Conservation (phyloP, 2,113 vertebrate species). For the Thalassoma bifasciatum region DNA sequence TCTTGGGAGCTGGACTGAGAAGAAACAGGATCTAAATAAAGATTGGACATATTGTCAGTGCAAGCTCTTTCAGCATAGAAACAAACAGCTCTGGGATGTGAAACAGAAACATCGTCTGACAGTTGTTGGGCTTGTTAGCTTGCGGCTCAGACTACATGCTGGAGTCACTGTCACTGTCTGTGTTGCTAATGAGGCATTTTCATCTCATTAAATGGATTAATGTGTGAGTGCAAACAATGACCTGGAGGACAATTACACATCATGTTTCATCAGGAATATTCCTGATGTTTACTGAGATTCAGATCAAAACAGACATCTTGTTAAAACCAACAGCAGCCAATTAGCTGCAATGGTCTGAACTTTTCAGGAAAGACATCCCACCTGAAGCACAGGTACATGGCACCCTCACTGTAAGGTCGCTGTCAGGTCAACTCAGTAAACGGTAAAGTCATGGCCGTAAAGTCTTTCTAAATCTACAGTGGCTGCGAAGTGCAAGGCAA, state of each 20-base stretch:
- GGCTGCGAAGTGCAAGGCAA: too few species aligned
- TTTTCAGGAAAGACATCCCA: neutral
- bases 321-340: neutral
- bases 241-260: neutral
- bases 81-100: neutral
- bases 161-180: neutral
- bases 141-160: neutral
- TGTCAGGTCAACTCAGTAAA: too few species aligned
- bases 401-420: too few species aligned
- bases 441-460: too few species aligned
- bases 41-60: neutral
- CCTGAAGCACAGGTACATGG: too few species aligned
- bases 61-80: neutral
- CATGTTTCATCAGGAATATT: neutral
- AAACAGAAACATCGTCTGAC: neutral
- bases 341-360: neutral
- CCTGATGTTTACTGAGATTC: too few species aligned
- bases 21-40: neutral
- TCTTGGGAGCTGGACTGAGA: neutral
- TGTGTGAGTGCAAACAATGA: neutral
- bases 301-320: neutral
- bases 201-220: neutral
- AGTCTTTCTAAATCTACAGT: too few species aligned
- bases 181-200: neutral
- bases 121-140: neutral